Evolutionary conservation across 2,113 vertebrate genomes (phyloP), one percentile per base, ranked within the genome.

Genomic region (Elgaria multicarinata): DNA sequence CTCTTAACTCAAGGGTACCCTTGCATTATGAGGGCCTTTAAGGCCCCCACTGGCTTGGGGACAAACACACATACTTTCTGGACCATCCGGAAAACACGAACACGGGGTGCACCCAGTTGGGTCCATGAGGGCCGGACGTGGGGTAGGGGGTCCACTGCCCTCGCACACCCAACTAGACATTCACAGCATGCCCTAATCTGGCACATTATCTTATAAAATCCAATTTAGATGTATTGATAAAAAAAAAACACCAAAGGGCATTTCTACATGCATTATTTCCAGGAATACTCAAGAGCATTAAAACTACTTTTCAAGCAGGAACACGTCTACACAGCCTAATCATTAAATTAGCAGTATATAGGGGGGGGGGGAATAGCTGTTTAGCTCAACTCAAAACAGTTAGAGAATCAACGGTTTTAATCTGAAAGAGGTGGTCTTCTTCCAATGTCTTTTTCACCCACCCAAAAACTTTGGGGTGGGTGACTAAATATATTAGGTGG

Each of bases 271-370:
- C 28, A 53, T 28, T 36, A 72, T 53, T 72, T 84, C 36, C 22
- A 28, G 46, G 50, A 72, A 72, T 20, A 72, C 8, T 3, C 31
- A 50, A 72, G 31, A 24, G 44, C 55, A 53, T 85, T 28, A 81
- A 55, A 85, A 55, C 58, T 84, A 67, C 44, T 58, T 89, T 89
- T 67, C 74, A 42, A 84, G 62, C 33, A 55, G 74, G 24, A 67
- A 42, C n/a, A 78, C 55, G n/a, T 78, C 33, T 33, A 67, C 53
- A 42, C 33, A 77, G 72, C 64, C 62, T 42, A 83, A 31, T 44
- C 72, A 77, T 89, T 88, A 81, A 88, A 88, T 71, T 80, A 81
- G 24, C 87, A 81, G 77, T 71, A n/a, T 78, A 53, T n/a, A 67
- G 62, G 26, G 85, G 58, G 28, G 53, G 62, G 26, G 85, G 58